A percentile compares a stretch with the other conserved stretches of the same genome.
Evolutionary conservation across 2,797 vertebrate genomes (phyloP).

Genomic region (Cirrhinus mrigala): DNA sequence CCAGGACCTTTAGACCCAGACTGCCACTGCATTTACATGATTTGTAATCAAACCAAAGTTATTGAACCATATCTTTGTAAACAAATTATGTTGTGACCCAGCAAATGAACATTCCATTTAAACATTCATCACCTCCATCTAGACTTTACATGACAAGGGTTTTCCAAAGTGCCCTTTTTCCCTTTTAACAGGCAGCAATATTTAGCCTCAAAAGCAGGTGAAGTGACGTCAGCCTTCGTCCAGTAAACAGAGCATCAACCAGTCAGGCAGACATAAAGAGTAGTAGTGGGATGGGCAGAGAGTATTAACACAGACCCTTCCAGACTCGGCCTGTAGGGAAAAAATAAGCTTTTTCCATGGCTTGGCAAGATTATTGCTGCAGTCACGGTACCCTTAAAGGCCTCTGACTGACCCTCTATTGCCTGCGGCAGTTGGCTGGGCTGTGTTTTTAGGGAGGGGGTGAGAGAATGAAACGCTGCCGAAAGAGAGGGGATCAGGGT

Average conservation of each 20-base stretch:
- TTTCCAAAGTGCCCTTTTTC: not conserved
- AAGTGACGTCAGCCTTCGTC: not conserved
- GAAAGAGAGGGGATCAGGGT: constrained; percentile 7
- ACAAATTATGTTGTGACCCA: not conserved
- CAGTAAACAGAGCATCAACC: not conserved
- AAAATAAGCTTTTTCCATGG: constrained; percentile 2
- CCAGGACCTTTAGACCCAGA: not conserved
- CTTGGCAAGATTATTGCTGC: constrained; percentile 22
- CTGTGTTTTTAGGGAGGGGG: constrained; percentile 10
- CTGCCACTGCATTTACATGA: not conserved
- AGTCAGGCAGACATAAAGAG: not conserved
- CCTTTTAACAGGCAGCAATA: not conserved
- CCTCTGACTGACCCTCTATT: constrained; percentile 59
- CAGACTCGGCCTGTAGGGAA: not conserved
- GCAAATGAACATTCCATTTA: not conserved
- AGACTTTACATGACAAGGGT: not conserved
- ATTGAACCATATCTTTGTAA: not conserved
- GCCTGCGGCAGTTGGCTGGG: constrained; percentile 45
- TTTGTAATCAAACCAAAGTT: constrained; percentile 3
- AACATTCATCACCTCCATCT: not conserved
- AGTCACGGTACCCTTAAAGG: constrained; percentile 50
- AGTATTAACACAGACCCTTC: not conserved
- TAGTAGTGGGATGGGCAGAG: not conserved
- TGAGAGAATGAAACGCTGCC: constrained; percentile 50
- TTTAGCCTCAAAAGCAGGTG: not conserved